phyloP scores from a whole-genome alignment of 2,797 vertebrate genomes.

The Gephyroberyx darwinii region DNA sequence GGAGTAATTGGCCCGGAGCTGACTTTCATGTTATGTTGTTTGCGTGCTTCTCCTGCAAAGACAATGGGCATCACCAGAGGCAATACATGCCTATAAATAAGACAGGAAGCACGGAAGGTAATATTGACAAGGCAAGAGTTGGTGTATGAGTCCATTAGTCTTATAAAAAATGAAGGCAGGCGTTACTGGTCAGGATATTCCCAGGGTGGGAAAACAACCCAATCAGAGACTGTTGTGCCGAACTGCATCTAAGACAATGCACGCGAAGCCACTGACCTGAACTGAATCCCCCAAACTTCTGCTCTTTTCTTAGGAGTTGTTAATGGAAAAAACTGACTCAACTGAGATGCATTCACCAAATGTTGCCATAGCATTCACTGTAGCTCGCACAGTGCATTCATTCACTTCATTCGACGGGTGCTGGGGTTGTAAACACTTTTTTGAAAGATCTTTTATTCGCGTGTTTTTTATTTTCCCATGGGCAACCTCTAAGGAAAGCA shows the following conservation, averaged over 20 bases:
- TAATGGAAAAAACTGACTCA: conserved; percentile 53
- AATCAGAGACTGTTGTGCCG: conserved; percentile 50
- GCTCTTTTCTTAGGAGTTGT: conserved; percentile 54
- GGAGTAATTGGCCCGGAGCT: conserved; percentile 38
- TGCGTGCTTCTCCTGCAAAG: conserved; percentile 61
- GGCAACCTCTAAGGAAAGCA: conserved; percentile 29
- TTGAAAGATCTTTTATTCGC: conserved; percentile 1
- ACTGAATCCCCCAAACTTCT: conserved; percentile 53
- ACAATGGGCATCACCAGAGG: conserved; percentile 71
- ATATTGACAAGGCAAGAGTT: conserved; percentile 65
- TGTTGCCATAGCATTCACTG: conserved; percentile 6
- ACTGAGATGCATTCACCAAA: conserved; percentile 42
- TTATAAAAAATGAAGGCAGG: conserved; percentile 82
- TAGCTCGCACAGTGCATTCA: conserved; percentile 9
- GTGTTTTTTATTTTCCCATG: conserved; percentile 18
- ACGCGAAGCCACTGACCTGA: conserved; percentile 69
- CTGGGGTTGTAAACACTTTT: not conserved
- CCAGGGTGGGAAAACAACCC: conserved; percentile 61
- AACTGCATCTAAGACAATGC: conserved; percentile 61
- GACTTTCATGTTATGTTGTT: conserved; percentile 50
- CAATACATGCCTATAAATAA: conserved; percentile 79
- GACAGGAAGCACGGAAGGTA: conserved; percentile 59
- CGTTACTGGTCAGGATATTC: conserved; percentile 51
- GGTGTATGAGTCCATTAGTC: conserved; percentile 78
- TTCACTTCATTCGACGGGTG: conserved; percentile 34